Conservation (phyloP, 2,113 vertebrate genomes). For the Ondatra zibethicus region DNA sequence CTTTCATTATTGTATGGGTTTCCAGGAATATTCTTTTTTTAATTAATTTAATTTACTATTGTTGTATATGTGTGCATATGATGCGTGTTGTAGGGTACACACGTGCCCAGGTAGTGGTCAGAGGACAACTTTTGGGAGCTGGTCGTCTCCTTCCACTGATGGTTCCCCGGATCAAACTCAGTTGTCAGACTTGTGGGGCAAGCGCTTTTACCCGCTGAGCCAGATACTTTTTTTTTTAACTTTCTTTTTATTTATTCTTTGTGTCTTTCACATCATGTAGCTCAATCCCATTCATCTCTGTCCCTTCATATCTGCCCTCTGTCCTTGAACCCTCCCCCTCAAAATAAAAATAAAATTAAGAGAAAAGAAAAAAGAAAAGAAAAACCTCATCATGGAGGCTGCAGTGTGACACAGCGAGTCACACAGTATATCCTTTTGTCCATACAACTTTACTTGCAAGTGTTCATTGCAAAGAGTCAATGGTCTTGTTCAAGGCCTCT, state of each 20-base stretch:
- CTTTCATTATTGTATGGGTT: background rate
- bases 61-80: background rate
- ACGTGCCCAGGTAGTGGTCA: background rate
- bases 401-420: background rate
- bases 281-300: background rate
- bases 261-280: background rate
- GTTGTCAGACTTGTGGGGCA: background rate
- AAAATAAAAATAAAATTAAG: background rate
- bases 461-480: background rate
- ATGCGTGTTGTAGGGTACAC: background rate
- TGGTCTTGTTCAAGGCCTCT: background rate
- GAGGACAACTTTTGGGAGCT: background rate
- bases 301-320: background rate
- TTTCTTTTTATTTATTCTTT: background rate
- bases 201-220: background rate
- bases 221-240: background rate
- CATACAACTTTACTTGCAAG: too few relatives aligned
- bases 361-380: background rate
- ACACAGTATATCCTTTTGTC: background rate
- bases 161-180: background rate
- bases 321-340: background rate
- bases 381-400: background rate
- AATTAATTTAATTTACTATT: background rate
- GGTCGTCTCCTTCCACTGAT: too few relatives aligned
- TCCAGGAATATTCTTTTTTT: background rate